Evolutionary conservation across 1,140 invertebrate species (phyloP).

Genomic region (Araneus ventricosus): DNA sequence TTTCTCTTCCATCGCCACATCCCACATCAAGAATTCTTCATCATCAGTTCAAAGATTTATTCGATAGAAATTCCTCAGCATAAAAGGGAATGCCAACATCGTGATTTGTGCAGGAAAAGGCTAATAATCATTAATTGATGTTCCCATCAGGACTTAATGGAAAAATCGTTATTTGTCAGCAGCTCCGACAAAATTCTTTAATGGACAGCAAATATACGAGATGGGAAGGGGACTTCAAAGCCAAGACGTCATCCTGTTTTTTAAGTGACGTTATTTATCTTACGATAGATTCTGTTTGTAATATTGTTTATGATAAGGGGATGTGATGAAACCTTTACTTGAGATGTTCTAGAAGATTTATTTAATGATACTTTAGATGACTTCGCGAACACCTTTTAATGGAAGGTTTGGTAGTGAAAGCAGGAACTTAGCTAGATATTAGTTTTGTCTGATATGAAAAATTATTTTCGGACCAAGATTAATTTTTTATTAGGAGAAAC

Average conservation of each 20-base stretch:
- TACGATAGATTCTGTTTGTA: background rate
- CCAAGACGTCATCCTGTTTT: background rate
- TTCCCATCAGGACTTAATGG: conserved; percentile 28
- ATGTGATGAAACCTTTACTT: background rate
- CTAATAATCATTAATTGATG: conserved; percentile 51
- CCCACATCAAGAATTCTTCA: background rate
- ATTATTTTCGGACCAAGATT: too few relatives aligned
- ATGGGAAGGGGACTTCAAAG: background rate
- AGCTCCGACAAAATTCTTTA: background rate
- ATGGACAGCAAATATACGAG: background rate
- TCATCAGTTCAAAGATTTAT: background rate
- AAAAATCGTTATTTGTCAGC: conserved; percentile 40
- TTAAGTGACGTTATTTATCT: background rate
- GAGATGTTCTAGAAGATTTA: too few relatives aligned
- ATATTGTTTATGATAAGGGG: background rate
- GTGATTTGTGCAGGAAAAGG: conserved; percentile 20
- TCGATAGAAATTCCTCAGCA: conserved; percentile 2
- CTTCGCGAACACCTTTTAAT: too few relatives aligned
- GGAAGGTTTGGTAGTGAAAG: too few relatives aligned
- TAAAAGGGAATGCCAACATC: background rate
- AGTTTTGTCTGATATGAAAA: too few relatives aligned
- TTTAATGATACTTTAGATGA: too few relatives aligned
- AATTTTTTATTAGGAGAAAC: too few relatives aligned
- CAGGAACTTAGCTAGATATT: too few relatives aligned
- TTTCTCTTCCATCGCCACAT: background rate